These are phyloP conservation scores for Melanostigma gelatinosum DNA, from an alignment of 2,113 vertebrate species.

Conservation along the genomic window DNA sequence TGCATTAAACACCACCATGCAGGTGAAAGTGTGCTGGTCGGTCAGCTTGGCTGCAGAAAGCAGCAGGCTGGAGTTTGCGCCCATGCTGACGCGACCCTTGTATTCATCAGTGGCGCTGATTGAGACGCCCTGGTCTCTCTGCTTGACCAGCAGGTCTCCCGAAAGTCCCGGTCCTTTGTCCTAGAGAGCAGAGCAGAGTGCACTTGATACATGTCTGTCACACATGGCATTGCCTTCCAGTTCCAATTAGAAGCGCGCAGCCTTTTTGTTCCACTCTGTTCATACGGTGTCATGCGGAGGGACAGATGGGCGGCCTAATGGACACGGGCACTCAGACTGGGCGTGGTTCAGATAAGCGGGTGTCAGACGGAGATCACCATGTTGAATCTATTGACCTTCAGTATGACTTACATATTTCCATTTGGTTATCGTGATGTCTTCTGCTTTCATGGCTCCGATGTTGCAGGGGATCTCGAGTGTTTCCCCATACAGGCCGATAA, in stretches of 20 bases:
- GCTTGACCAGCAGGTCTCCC: conserved; percentile 73
- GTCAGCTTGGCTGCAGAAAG: conserved; percentile 86
- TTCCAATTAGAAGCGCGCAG: conserved; percentile 41
- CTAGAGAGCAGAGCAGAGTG: conserved; percentile 57
- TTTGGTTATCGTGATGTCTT: conserved; percentile 86
- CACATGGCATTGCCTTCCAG: conserved; percentile 18
- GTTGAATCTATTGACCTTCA: conserved; percentile 61
- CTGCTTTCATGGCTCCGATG: conserved; percentile 31
- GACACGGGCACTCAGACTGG: conserved; percentile 68
- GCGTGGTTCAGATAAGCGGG: conserved; percentile 69
- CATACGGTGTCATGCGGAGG: conserved; percentile 26
- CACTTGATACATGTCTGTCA: conserved; percentile 22
- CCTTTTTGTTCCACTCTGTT: conserved; percentile 1
- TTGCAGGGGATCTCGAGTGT: conserved; percentile 91
- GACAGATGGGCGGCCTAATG: conserved; percentile 60
- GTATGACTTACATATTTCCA: conserved; percentile 97
- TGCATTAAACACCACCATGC: conserved; percentile 85
- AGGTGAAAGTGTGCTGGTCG: conserved; percentile 92
- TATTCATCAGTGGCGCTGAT: conserved; percentile 86
- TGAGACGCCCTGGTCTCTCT: conserved; percentile 3
- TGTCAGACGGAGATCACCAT: conserved; percentile 49
- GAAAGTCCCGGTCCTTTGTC: conserved; percentile 55
- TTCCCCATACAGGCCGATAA: conserved; percentile 88
- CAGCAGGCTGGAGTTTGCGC: conserved; percentile 87
- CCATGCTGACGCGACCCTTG: conserved; percentile 87